Evolutionary conservation across 2,888 invertebrate species (phyloP).

Genomic region (Lasius platythorax): DNA sequence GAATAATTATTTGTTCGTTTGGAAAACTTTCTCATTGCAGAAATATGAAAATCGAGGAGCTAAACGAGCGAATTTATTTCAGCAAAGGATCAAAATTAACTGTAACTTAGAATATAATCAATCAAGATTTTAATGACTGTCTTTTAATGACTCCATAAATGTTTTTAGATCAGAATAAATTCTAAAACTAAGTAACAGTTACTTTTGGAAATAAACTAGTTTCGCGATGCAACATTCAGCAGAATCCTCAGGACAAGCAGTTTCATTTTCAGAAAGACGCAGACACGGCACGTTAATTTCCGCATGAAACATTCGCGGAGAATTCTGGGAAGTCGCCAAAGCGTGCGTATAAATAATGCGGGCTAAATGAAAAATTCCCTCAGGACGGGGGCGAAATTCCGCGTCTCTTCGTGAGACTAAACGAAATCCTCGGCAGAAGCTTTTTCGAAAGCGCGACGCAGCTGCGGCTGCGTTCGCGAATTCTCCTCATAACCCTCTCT

Average conservation of each 20-base stretch:
- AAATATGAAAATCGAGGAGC: background rate
- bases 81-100: background rate
- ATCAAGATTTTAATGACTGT: background rate
- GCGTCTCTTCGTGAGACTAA: conserved; percentile 40
- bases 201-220: background rate
- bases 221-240: conserved; percentile 29
- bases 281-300: conserved; percentile 52
- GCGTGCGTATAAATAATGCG: conserved; percentile 60
- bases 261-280: conserved; percentile 53
- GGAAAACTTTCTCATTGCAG: background rate
- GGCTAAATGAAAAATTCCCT: conserved; percentile 60
- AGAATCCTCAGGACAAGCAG: conserved; percentile 46
- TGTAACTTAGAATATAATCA: background rate
- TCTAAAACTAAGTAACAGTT: conserved; percentile 1
- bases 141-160: background rate
- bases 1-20: background rate
- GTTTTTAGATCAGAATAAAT: conserved; percentile 6
- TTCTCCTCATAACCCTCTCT: conserved; percentile 52
- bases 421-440: conserved; percentile 42
- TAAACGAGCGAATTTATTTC: background rate
- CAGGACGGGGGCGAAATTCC: conserved; percentile 56
- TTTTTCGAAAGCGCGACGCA: conserved; percentile 52
- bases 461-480: conserved; percentile 48
- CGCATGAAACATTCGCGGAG: conserved; percentile 56
- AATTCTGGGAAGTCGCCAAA: conserved; percentile 56